Base-by-base conservation (phyloP, 2,888 invertebrate genomes). In the Troides helena region DNA sequence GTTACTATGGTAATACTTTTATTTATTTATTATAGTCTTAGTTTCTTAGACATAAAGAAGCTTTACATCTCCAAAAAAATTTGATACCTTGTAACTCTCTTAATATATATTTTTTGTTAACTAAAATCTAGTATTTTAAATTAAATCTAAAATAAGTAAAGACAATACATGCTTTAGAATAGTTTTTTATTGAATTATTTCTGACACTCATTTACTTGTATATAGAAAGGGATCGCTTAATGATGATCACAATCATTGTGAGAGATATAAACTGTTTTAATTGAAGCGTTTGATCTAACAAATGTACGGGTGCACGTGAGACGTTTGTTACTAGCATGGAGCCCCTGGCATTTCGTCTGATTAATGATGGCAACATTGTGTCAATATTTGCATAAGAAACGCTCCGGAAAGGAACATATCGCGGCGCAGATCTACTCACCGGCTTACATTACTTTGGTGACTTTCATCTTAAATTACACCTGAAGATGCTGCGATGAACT, bases 361-460 rank as follows among this genome's bases (percentile, higher is more conserved):
- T 92, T 92, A 92, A 92, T 92, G 92, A 88, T 82, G 78, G 82
- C 80, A 84, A 87, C 89, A 88, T 83, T 90, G 87, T 87, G 82
- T 88, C 88, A 92, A 92, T 92, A 92, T 92, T 92, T 91, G 92
- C 92, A 92, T 92, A 91, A 90, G 92, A 92, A 92, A 89, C 83
- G 86, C 82, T 81, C 85, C 84, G 85, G 89, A 86, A 86, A 87
- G 82, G 81, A 85, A 85, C 85, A 84, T 90, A 90, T 90, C 88
- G 81, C 81, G 81, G 84, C 81, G 84, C 84, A 83, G 81, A 90
- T 92, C 88, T 82, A 77, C 80, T 81, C 80, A 80, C 78, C 78
- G 79, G 80, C 82, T 80, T 71, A 80, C 83, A 82, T 87, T 83
- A 85, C 78, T 81, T 84, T 86, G 85, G 89, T 88, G 84, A 85